Evolutionary conservation across 2,113 vertebrate genomes (phyloP), one percentile per base, ranked within the genome.

Genomic region (Chlamydotis undulata): DNA sequence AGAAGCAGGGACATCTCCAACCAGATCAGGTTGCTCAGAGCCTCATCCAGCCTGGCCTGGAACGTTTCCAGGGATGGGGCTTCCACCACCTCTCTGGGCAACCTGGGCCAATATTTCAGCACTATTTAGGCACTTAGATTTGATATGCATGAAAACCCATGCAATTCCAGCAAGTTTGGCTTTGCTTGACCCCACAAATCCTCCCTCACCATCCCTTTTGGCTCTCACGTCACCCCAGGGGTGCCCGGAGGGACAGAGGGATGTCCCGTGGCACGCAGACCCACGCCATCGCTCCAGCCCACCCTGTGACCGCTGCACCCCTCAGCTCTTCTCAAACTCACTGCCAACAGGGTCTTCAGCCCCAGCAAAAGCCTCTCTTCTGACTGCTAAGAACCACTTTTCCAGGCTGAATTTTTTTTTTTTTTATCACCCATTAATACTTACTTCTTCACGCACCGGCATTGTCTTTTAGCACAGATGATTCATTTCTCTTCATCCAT

Each of bases 401-500:
- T 70, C 63, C 52, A n/a, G 47, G 29, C 19, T 33, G 26, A 6
- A 8, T 49, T 56, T 41, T 15, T 59, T 41, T n/a, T n/a, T 35
- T 35, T 47, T 68, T 26, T 8, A 43, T 65, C 67, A 11, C 73
- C 61, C 56, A 50, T 70, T 64, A 59, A 64, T 47, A 25, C 21
- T 26, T 55, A 37, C 28, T 41, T 53, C 59, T 74, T 52, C 43
- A 28, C 8, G 39, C 29, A 65, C 52, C 63, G 25, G 47, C 74
- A 21, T 29, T 64, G 55, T 59, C 49, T 82, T 89, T 63, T 24
- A 33, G 45, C 67, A 69, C 50, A 63, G 77, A 29, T 71, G 63
- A 90, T 79, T 92, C 85, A 90, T 60, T 79, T 75, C 74, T 85
- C 84, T 63, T 73, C 84, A 82, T 39, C 71, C 61, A 47, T 60